phyloP scores from a whole-genome alignment of 2,113 vertebrate genomes.

The Panurus biarmicus region DNA sequence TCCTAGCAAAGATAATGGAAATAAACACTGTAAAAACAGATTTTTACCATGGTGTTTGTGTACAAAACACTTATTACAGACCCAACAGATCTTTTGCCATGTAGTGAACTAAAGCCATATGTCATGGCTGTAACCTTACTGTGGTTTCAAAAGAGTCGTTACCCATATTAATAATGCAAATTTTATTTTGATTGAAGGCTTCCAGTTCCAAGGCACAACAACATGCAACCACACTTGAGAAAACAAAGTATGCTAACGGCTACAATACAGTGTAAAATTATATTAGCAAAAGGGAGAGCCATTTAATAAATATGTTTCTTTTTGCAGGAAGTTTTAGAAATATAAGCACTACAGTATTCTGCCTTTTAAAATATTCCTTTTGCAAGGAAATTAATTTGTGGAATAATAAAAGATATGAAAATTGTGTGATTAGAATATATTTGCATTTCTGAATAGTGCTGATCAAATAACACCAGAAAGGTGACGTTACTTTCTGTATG shows the following conservation, averaged over 20 bases:
- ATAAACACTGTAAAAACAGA: not conserved
- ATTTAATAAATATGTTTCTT: not conserved
- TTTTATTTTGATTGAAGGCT: not conserved
- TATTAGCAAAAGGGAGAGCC: not conserved
- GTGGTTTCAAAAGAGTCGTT: not conserved
- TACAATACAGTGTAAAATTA: not conserved
- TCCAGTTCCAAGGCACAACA: not conserved
- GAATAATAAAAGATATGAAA: not conserved
- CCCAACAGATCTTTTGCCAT: not conserved
- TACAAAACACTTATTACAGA: not conserved
- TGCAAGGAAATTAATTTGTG: not conserved
- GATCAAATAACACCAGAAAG: not conserved
- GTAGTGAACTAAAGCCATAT: not conserved
- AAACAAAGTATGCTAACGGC: not conserved
- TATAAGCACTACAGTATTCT: not conserved
- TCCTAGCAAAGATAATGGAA: not conserved
- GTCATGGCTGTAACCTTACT: not conserved
- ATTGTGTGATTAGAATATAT: not conserved
- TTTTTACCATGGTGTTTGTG: not conserved
- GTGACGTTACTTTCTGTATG: not conserved
- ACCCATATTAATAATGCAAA: not conserved
- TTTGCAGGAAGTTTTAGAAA: not conserved
- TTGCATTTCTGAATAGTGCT: not conserved
- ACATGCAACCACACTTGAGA: not conserved
- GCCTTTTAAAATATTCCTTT: not conserved